Base-by-base conservation (phyloP, 2,797 vertebrate genomes). In the Oreonectes daqikongensis region DNA sequence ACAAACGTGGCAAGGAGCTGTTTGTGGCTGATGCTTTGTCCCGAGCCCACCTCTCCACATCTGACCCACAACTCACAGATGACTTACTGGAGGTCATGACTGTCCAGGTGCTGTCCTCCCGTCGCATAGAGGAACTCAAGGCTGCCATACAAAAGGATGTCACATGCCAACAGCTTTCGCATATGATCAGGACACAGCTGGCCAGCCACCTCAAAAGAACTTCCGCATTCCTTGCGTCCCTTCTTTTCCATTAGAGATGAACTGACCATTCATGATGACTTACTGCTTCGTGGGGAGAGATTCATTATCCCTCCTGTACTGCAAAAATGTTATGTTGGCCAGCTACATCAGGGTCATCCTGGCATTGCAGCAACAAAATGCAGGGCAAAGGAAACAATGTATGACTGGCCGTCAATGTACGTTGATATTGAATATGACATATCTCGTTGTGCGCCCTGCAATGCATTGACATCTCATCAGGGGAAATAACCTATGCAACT, bases 11-110 rank as follows among this genome's bases (percentile, higher is more conserved):
- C 2, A 65, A 65, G 38, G 35, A 44, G 38, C 22, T 44, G 15
- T 44, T 17, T 26, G 14, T 28, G 46, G 22, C 48, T 28, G 35
- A 38, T 77, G 20, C 76, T 53, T 24, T 61, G 48, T 26, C 59
- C 72, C 44, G 32, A 5, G 14, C 38, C 63, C 71, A 74, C 30
- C 30, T 77, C 24, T 73, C 75, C 18, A 48, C 57, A 24, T 55
- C 72, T 40, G 69, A 81, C 11, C 66, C 63, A 65, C 38, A 44
- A 44, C 38, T 65, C 40, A 65, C 38, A 1, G 7, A 65, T 65
- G 61, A 44, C 6, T 7, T 65, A 5, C 38, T 65, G 38, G 8
- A 44, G 8, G 22, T 44, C 63, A 65, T 65, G 40, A 65, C 22
- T 15, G 17, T 66, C 1, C 24, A 46, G 1, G 22, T 44, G 26